Conservation (phyloP, 2,113 vertebrate species). For the Seriola dumerili region DNA sequence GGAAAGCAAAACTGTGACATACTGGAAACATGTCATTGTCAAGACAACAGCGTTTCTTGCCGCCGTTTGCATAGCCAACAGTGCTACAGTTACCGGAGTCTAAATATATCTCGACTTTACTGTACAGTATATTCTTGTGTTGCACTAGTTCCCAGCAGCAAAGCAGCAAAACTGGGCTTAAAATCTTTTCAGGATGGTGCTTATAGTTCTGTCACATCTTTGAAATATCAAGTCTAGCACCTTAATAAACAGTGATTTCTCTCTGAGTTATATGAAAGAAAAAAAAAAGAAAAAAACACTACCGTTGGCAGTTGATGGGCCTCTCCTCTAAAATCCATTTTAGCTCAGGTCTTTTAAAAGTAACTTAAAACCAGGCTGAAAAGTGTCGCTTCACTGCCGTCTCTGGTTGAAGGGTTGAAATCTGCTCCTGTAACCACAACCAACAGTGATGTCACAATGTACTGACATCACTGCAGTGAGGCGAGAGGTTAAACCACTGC, state of each 20-base stretch:
- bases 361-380: background rate
- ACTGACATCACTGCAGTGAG: no score
- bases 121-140: background rate
- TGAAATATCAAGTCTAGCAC: background rate
- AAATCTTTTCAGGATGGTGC: background rate
- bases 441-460: no score
- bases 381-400: no score
- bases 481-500: background rate
- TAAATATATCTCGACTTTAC: background rate
- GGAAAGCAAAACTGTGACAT: background rate
- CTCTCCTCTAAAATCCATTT: no score
- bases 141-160: background rate
- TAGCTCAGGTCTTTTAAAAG: background rate
- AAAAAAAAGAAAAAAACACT: no score
- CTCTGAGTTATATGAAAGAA: no score
- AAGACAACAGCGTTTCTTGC: background rate
- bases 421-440: no score
- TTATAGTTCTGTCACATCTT: background rate
- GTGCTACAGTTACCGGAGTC: background rate
- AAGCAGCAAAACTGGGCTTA: background rate
- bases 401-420: no score
- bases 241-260: no score
- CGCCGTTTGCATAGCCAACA: background rate
- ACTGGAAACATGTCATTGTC: background rate
- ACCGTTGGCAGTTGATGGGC: no score